Conservation (phyloP, 2,888 invertebrate genomes). For the Spisula subtruncata region DNA sequence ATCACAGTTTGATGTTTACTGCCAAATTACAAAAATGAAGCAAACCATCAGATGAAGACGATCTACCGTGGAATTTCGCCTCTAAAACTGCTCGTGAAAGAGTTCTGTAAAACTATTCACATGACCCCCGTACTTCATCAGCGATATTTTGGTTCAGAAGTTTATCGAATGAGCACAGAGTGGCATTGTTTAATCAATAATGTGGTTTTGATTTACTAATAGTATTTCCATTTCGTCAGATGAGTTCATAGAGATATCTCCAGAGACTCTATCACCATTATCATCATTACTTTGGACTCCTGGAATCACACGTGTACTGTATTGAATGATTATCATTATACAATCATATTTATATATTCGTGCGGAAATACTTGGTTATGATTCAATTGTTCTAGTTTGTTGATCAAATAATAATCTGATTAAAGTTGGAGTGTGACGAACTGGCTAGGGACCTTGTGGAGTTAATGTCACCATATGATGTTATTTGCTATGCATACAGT, state of each 20-base stretch:
- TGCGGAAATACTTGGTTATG: no score
- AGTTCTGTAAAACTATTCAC: no score
- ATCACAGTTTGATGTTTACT: no score
- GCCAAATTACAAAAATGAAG: no score
- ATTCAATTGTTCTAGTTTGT: neutral
- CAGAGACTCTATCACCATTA: neutral
- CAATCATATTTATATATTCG: neutral
- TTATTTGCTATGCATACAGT: no score
- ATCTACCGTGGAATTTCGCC: no score
- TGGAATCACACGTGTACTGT: neutral
- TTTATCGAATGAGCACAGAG: no score
- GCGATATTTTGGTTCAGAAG: no score
- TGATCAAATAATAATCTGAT: slow-evolving; percentile 3
- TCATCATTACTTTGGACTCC: neutral
- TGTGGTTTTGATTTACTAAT: neutral
- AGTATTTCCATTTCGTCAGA: neutral
- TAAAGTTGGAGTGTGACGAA: neutral
- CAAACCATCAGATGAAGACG: no score
- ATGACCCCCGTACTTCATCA: no score
- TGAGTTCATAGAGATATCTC: neutral
- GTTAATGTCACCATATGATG: neutral
- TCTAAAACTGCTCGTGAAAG: no score
- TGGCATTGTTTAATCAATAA: neutral
- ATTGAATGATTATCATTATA: neutral
- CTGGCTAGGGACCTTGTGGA: neutral